phyloP scores from a whole-genome alignment of 1,140 invertebrate genomes.

The Physella acuta region DNA sequence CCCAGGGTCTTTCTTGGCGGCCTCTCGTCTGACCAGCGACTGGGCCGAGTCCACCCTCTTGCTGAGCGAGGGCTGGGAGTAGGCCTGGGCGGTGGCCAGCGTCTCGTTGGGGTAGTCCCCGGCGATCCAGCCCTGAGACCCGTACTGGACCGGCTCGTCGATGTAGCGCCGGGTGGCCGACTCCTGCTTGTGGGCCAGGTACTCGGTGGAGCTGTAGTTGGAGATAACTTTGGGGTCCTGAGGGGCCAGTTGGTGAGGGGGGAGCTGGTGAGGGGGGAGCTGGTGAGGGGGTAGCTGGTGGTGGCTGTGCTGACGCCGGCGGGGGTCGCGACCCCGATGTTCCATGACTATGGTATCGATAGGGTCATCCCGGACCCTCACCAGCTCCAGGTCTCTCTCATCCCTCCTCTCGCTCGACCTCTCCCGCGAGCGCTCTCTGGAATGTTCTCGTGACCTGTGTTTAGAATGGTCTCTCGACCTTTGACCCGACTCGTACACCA shows the following conservation, averaged over 20 bases:
- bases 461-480: slow-evolving; percentile 19
- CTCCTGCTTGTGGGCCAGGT: slow-evolving; percentile 54
- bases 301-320: background rate
- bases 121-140: slow-evolving; percentile 4
- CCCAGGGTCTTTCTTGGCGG: slow-evolving; percentile 30
- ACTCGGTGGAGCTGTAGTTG: slow-evolving; percentile 57
- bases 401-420: slow-evolving; percentile 22
- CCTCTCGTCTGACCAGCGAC: slow-evolving; percentile 17
- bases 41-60: slow-evolving; percentile 29
- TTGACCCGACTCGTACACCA: background rate
- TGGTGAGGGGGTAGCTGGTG: background rate
- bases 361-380: background rate
- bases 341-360: slow-evolving; percentile 11
- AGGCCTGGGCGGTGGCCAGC: background rate
- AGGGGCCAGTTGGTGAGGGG: background rate
- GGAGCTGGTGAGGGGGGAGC: background rate
- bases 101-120: slow-evolving; percentile 17
- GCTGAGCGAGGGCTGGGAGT: slow-evolving; percentile 25
- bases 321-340: background rate
- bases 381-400: slow-evolving; percentile 13
- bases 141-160: slow-evolving; percentile 1
- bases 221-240: slow-evolving; percentile 18
- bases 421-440: slow-evolving; percentile 18
- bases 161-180: slow-evolving; percentile 36
- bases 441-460: slow-evolving; percentile 19